Conservation (phyloP, 2,888 invertebrate genomes). For the Antheraea assamensis region DNA sequence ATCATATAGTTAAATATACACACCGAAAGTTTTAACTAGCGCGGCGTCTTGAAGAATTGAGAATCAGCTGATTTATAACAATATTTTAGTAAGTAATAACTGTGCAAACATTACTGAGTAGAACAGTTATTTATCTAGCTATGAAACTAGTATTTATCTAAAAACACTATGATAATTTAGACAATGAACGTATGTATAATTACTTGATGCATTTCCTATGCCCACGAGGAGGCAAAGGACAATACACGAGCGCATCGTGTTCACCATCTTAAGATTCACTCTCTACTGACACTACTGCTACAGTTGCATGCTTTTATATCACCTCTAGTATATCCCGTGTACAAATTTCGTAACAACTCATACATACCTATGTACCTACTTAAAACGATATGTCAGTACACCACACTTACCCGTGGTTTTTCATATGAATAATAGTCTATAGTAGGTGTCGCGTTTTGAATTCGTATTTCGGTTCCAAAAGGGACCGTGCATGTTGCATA, state of each 20-base stretch:
- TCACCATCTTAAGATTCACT: constrained; percentile 53
- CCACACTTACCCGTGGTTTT: too few species aligned
- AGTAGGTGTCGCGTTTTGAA: too few species aligned
- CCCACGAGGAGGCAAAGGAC: constrained; percentile 45
- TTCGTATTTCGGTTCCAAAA: too few species aligned
- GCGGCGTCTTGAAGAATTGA: too few species aligned
- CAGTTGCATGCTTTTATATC: constrained; percentile 67
- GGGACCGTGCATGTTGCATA: too few species aligned
- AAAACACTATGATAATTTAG: constrained; percentile 3
- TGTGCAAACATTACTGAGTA: too few species aligned
- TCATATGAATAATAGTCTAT: too few species aligned
- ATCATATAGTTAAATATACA: too few species aligned
- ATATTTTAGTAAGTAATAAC: constrained; percentile 3
- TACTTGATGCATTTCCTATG: constrained; percentile 51
- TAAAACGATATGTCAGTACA: too few species aligned
- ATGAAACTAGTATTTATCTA: too few species aligned
- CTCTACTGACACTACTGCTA: constrained; percentile 47
- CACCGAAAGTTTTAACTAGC: too few species aligned
- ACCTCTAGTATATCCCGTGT: constrained; percentile 52
- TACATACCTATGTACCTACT: too few species aligned
- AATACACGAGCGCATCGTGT: constrained; percentile 48
- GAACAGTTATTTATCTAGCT: background rate
- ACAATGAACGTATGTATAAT: constrained; percentile 24
- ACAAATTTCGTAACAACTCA: constrained; percentile 25
- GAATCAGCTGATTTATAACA: background rate